Conservation (phyloP, 2,113 vertebrate species). For the Clarias batrachus region DNA sequence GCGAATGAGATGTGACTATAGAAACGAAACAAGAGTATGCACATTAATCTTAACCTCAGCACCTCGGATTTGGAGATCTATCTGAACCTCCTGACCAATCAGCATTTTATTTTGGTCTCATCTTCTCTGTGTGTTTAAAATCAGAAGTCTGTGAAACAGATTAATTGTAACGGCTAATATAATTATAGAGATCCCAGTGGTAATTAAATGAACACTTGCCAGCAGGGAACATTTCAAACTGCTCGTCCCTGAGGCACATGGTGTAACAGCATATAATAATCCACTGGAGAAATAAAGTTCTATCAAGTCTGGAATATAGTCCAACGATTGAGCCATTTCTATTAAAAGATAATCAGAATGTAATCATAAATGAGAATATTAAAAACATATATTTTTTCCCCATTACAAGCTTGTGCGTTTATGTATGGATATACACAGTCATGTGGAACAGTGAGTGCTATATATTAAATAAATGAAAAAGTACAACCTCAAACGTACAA, state of each 20-base stretch:
- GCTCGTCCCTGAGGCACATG: background rate
- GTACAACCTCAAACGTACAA: too few relatives aligned
- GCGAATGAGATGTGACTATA: background rate
- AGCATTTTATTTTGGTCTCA: background rate
- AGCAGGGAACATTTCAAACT: background rate
- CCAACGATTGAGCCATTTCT: too few relatives aligned
- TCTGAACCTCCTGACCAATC: background rate
- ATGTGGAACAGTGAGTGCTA: too few relatives aligned
- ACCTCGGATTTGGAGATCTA: background rate
- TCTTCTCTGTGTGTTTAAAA: background rate
- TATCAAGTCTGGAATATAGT: too few relatives aligned
- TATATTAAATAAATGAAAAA: too few relatives aligned
- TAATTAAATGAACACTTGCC: constrained; percentile 19
- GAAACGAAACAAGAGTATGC: background rate
- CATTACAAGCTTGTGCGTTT: background rate
- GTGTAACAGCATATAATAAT: background rate
- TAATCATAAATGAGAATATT: too few relatives aligned
- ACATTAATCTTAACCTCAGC: too few relatives aligned
- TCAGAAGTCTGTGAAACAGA: background rate
- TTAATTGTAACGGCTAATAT: background rate
- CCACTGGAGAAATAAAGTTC: background rate
- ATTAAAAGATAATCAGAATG: background rate
- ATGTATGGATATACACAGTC: too few relatives aligned
- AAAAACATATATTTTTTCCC: background rate
- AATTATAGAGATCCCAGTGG: constrained; percentile 7